Conservation (phyloP, 2,888 invertebrate genomes). For the Syrista parreyssii region DNA sequence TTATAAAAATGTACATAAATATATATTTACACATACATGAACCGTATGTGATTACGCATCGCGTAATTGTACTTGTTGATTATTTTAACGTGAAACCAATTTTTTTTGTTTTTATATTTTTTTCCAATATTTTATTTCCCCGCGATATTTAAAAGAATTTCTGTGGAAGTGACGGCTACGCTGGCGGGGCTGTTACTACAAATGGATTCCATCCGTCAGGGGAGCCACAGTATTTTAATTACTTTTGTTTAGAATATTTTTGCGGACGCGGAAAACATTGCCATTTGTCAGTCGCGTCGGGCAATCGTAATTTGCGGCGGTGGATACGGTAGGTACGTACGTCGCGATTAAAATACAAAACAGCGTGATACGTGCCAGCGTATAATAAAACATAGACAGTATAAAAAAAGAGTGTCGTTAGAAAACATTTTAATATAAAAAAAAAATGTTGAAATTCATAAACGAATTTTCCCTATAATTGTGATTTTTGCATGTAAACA, state of each 20-base stretch:
- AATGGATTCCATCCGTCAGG: conserved; percentile 17
- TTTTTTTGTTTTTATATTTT: too few species aligned
- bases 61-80: background rate
- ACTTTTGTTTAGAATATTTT: conserved; percentile 21
- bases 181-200: conserved; percentile 9
- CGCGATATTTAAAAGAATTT: background rate
- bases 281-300: conserved; percentile 14
- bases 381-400: background rate
- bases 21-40: background rate
- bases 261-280: conserved; percentile 10
- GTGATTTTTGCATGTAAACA: background rate
- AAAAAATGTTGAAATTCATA: background rate
- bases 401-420: background rate
- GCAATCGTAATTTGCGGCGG: conserved; percentile 9
- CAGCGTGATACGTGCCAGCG: background rate
- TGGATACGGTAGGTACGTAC: background rate
- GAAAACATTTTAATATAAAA: background rate
- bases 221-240: conserved; percentile 15
- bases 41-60: background rate
- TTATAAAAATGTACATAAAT: background rate
- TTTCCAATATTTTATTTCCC: conserved; percentile 3
- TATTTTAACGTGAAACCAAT: background rate
- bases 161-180: conserved; percentile 3
- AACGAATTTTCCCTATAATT: background rate
- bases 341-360: background rate